Conservation (phyloP, 1,140 invertebrate genomes). For the Drosophila murphyi region DNA sequence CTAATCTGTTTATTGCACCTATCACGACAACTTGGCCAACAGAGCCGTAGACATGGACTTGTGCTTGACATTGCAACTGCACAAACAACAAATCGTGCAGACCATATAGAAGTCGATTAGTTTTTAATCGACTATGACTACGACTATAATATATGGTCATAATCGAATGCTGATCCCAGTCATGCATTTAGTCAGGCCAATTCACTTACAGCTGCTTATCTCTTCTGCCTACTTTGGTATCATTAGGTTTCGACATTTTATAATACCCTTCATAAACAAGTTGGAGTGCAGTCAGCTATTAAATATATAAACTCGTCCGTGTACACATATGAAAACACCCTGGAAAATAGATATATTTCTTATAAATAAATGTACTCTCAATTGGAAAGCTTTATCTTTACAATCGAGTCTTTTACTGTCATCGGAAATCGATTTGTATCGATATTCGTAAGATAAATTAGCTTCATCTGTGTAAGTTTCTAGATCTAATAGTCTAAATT, state of each 20-base stretch:
- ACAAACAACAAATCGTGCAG: too few species aligned
- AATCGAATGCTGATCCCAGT: conserved; percentile 12
- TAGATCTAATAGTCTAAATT: too few species aligned
- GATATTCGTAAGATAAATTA: too few species aligned
- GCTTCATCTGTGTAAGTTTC: too few species aligned
- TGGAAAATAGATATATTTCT: too few species aligned
- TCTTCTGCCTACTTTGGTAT: background rate
- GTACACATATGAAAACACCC: too few species aligned
- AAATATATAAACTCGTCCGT: too few species aligned
- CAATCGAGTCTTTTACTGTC: too few species aligned
- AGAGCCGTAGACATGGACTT: conserved; percentile 35
- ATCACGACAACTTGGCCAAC: background rate
- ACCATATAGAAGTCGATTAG: background rate
- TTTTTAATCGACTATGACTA: conserved; percentile 7
- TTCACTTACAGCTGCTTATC: conserved; percentile 20
- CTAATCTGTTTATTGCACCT: conserved; percentile 22
- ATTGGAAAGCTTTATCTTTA: too few species aligned
- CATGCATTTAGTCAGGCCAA: conserved; percentile 10
- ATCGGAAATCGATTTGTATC: too few species aligned
- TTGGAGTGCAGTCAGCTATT: too few species aligned
- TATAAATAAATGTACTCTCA: too few species aligned
- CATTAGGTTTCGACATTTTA: background rate
- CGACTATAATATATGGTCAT: conserved; percentile 2
- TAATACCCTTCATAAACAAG: background rate
- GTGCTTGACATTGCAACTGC: conserved; percentile 50